Evolutionary conservation across 2,888 invertebrate species (phyloP), one percentile per base, ranked within the genome.

Genomic region (Chymomyza fuscimana): DNA sequence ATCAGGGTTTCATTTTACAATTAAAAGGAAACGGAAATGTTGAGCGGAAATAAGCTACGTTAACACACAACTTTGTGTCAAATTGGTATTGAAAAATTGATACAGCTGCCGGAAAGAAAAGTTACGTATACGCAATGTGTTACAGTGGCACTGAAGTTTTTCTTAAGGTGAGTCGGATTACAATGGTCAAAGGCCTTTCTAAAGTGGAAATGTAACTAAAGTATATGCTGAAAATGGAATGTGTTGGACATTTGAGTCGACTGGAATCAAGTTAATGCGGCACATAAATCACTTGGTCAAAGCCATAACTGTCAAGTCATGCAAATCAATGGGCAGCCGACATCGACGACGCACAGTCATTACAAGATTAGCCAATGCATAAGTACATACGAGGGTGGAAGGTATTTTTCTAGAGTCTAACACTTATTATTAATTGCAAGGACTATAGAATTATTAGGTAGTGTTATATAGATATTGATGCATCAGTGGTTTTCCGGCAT

Each of bases 271-370:
- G 9, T 54, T 54, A 54, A 16, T 54, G 50, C 63, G 16, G 16
- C 64, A 65, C 72, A 82, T 82, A 80, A 86, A 82, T 82, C 82
- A 82, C 82, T 78, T 82, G 64, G 78, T 78, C 63, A 62, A 80
- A 73, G 51, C 50, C 72, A 72, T 75, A 80, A 80, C 70, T 74
- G 86, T 72, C 86, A 82, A 85, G 83, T 80, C 82, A 82, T 76
- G 85, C 67, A 84, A 74, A 69, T 61, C 82, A 79, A 79, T 67
- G 63, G 72, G 12, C 62, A 46, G 32, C n/a, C 46, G 54, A 19
- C 19, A 16, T 12, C 40, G 40, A 46, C 40, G 40, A 46, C 40
- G 40, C 40, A 46, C 40, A 12, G 10, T 46, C 40, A 15, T 46
- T 46, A 46, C 40, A 46, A 46, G 12, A 46, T 46, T 46, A 54